Evolutionary conservation across 1,140 invertebrate species (phyloP).

Genomic region (Macrosteles quadrilineatus): DNA sequence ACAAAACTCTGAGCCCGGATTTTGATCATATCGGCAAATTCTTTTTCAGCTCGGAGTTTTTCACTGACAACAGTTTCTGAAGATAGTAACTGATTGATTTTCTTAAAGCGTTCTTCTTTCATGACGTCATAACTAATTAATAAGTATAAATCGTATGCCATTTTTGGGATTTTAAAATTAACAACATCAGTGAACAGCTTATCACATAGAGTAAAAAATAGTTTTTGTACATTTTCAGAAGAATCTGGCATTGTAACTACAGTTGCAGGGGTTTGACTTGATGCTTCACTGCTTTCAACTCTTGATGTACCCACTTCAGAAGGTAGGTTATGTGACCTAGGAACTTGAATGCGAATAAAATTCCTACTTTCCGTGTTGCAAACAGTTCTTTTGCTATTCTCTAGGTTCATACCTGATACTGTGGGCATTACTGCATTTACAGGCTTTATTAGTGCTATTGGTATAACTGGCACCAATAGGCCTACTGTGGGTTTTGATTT

Average conservation of each 20-base stretch:
- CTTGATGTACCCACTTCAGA: background rate
- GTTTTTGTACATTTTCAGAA: background rate
- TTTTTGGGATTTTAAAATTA: background rate
- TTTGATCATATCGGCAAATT: background rate
- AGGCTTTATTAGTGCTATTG: too few species aligned
- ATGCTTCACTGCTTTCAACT: background rate
- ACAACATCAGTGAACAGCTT: background rate
- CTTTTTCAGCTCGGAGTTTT: background rate
- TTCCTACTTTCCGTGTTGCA: too few species aligned
- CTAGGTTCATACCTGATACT: too few species aligned
- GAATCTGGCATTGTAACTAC: background rate
- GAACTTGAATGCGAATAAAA: too few species aligned
- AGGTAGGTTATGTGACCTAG: background rate
- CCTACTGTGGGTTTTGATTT: too few species aligned
- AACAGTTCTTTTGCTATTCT: too few species aligned
- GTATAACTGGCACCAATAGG: too few species aligned
- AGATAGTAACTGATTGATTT: background rate
- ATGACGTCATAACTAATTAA: background rate
- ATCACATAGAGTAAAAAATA: background rate
- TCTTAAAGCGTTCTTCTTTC: slow-evolving; percentile 4
- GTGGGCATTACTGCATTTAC: too few species aligned
- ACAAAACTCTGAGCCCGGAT: slow-evolving; percentile 4
- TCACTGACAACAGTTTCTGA: background rate
- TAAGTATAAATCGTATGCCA: background rate
- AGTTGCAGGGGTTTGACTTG: background rate